Evolutionary conservation across 1,140 invertebrate genomes (phyloP), one percentile per base, ranked within the genome.

Genomic region (Temnothorax longispinosus): DNA sequence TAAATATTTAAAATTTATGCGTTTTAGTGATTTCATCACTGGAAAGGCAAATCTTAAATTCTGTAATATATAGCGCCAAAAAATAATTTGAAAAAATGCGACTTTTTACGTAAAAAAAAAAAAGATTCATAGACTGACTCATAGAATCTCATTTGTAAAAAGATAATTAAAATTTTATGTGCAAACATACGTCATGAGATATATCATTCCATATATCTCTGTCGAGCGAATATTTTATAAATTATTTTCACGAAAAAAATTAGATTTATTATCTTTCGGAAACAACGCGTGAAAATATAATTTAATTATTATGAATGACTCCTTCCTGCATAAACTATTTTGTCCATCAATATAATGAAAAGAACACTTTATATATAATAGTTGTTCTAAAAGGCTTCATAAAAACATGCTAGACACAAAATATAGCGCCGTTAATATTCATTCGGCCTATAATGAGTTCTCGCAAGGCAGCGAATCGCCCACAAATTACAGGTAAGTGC

Each of bases 401-500:
- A 54, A 67, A 54, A 67, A 52, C 13, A 67, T 8, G 35, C 18
- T 47, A n/a, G 44, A 80, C 32, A 47, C 50, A 56, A 81, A 32
- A 44, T 56, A 44, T 41, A 44, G 38, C n/a, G 44, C 8, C 77
- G 35, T 15, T 69, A 67, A 69, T 69, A 81, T 69, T 69, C 77
- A 81, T 54, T 81, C 64, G 62, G 35, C 10, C 44, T 21, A 67
- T 71, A 81, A 81, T 81, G 65, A 81, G 38, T 71, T 71, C 21
- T 35, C 38, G 50, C 65, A 65, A 56, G 78, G 71, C 47, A 41
- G 64, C 21, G 35, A 81, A 81, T 81, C 38, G 78, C 78, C 58
- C 62, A n/a, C 50, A 71, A 81, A 81, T 81, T 81, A 81, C 77
- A 81, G 64, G 13, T 80, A 41, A 80, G 32, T 69, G 64, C 35